Conservation (phyloP, 2,113 vertebrate genomes). For the Alaudala cheleensis region DNA sequence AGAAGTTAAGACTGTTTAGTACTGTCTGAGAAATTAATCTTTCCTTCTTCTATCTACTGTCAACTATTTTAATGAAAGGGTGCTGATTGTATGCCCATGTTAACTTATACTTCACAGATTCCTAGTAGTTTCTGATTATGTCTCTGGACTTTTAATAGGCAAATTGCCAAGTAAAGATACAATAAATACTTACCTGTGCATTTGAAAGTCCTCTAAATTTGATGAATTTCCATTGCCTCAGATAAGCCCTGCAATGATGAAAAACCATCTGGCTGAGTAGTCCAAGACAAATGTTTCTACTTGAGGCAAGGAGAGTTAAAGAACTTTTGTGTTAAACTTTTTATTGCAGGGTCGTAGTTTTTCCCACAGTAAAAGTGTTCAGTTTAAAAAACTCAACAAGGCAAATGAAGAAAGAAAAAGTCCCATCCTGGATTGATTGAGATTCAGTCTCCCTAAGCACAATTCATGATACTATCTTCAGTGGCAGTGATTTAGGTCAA, state of each 20-base stretch:
- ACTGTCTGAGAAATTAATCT: background rate
- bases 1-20: background rate
- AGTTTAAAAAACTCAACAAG: background rate
- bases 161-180: background rate
- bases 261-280: background rate
- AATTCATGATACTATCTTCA: background rate
- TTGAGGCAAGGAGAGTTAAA: background rate
- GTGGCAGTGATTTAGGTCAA: background rate
- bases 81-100: background rate
- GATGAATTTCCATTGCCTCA: background rate
- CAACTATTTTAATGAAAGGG: accelerated
- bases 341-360: background rate
- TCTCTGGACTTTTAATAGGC: background rate
- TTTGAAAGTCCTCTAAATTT: background rate
- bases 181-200: background rate
- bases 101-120: background rate
- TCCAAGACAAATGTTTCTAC: background rate
- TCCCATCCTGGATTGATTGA: background rate
- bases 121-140: background rate
- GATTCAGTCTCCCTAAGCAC: background rate
- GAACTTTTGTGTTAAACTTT: background rate
- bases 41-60: background rate
- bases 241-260: background rate
- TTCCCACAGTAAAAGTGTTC: background rate
- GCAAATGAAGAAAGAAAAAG: background rate